These are phyloP conservation scores for Junco hyemalis DNA, from an alignment of 2,113 vertebrate species.

Conservation along the genomic window DNA sequence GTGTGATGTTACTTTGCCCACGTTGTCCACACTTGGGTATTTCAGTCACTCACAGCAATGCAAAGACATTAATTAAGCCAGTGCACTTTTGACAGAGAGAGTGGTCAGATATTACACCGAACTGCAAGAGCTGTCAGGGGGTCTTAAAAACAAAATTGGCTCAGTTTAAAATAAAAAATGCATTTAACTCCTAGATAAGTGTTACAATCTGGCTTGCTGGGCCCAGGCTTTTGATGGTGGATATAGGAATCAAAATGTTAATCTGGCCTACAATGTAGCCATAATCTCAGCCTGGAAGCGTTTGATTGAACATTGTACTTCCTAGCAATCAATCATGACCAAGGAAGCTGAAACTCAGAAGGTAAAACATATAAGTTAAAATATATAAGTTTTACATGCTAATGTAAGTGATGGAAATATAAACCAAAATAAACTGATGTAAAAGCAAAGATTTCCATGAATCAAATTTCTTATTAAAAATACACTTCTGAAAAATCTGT, in stretches of 20 bases:
- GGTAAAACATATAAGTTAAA: background rate
- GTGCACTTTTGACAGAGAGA: background rate
- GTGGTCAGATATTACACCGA: background rate
- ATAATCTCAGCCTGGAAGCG: background rate
- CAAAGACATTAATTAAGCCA: background rate
- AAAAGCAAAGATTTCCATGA: background rate
- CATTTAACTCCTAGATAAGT: background rate
- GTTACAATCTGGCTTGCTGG: background rate
- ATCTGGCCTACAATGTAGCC: background rate
- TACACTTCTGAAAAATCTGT: background rate
- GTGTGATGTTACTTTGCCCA: background rate
- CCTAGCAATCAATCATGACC: background rate
- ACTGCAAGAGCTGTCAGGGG: background rate
- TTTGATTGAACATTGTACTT: background rate
- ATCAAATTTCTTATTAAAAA: background rate
- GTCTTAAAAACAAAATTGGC: background rate
- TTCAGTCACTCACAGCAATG: background rate
- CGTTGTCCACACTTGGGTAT: background rate
- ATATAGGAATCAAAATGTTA: background rate
- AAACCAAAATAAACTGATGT: background rate
- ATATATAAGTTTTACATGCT: background rate
- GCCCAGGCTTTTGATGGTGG: background rate
- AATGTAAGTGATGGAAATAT: background rate
- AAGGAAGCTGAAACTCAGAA: background rate
- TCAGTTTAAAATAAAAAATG: background rate